phyloP scores from a whole-genome alignment of 2,113 vertebrate species.

The Petrocephalus zakoni region DNA sequence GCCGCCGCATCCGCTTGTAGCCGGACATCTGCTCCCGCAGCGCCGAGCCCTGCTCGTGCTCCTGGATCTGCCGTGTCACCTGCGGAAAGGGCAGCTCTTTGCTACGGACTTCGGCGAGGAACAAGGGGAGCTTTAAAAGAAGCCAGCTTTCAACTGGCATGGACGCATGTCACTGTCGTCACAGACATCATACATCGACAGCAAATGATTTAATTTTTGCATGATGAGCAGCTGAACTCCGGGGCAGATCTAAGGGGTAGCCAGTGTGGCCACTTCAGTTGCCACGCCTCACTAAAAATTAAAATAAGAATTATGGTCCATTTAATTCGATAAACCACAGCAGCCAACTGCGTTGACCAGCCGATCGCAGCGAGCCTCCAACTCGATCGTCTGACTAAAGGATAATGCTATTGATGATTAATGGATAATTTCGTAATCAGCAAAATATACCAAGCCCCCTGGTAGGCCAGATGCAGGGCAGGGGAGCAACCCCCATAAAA shows the following conservation, averaged over 20 bases:
- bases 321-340: background rate
- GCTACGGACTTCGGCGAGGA: slow-evolving; percentile 23
- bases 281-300: background rate
- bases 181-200: background rate
- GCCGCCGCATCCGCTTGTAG: slow-evolving; percentile 85
- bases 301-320: background rate
- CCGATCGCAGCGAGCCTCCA: background rate
- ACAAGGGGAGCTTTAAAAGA: slow-evolving; percentile 57
- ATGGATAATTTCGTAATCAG: background rate
- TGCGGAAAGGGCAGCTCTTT: slow-evolving; percentile 19
- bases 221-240: background rate
- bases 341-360: background rate
- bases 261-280: background rate
- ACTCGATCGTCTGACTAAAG: too few relatives aligned
- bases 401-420: too few relatives aligned
- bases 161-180: background rate
- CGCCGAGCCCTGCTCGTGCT: slow-evolving; percentile 84
- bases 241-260: background rate
- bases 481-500: background rate
- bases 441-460: background rate
- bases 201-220: background rate
- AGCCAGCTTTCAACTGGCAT: slow-evolving; percentile 7
- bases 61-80: slow-evolving; percentile 87
- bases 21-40: slow-evolving; percentile 84
- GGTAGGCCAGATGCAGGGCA: background rate